Evolutionary conservation across 2,113 vertebrate genomes (phyloP), one percentile per base, ranked within the genome.

Genomic region (Vanacampus margaritifer): DNA sequence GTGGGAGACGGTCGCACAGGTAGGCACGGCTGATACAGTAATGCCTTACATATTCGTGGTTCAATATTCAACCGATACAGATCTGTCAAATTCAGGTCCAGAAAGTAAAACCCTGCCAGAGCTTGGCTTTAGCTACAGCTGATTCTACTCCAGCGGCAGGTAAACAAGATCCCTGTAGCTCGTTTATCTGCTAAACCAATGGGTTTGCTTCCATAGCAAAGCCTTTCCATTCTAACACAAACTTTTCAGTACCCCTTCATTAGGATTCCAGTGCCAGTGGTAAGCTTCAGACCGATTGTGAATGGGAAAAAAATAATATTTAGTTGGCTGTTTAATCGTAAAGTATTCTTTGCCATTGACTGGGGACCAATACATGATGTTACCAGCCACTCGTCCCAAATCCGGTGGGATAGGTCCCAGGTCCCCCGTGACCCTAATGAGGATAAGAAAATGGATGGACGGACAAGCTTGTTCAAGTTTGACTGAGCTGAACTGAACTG

Each of bases 1-100:
- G 8, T 98, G 97, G 97, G 88, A 95, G 89, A 96, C 94, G 0
- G 89, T 98, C 28, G 93, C 93, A 17, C 95, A 98, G 95, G 96
- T 98, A 69, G 53, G 60, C 48, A 35, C 17, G 35, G 32, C 41
- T 24, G 13, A 54, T 5, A 32, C 54, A 17, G 26, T 32, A 16
- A 28, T 17, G 4, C 23, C 12, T 11, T 0, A 10, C 51, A 54
- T 24, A 54, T 13, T 26, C 9, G 21, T 51, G 50, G 50, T 51
- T 51, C n/a, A 11, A 21, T 23, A 9, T 51, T 51, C 50, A 53
- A 53, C 23, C 11, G 10, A 24, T 14, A 21, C 46, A 32, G 28
- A 32, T 32, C 28, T 32, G 28, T 32, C 28, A 32, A 32, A 32
- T 32, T 4, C 28, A 32, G 28, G 28, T 32, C 28, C 28, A 32